phyloP scores from a whole-genome alignment of 2,888 invertebrate genomes.

The Harmothoe impar region DNA sequence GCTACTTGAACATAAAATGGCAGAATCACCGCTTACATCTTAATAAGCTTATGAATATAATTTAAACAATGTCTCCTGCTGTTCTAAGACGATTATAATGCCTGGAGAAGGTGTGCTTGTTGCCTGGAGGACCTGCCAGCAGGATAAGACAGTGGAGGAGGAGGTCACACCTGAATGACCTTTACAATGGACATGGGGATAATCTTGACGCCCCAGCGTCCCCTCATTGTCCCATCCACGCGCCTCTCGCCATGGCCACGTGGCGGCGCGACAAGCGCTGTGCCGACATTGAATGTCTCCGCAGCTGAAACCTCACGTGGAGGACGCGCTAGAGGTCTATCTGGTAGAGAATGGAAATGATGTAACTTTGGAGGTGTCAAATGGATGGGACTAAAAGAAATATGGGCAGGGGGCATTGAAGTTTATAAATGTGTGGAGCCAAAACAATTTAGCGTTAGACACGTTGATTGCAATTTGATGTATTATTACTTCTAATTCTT shows the following conservation, averaged over 20 bases:
- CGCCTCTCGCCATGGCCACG: neutral
- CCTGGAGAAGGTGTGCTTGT: neutral
- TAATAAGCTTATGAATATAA: neutral
- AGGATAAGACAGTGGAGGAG: neutral
- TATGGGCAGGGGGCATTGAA: too few species aligned
- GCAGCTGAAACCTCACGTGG: too few species aligned
- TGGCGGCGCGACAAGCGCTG: slow-evolving; percentile 1
- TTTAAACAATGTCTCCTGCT: neutral
- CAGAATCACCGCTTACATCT: neutral
- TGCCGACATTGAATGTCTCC: neutral
- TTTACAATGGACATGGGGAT: neutral
- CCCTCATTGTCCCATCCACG: neutral
- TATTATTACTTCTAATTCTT: too few species aligned
- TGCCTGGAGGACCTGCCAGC: neutral
- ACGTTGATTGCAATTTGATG: too few species aligned
- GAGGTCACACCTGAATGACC: neutral
- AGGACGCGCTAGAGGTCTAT: too few species aligned
- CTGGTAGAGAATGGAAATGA: too few species aligned
- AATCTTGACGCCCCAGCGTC: neutral
- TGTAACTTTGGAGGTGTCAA: too few species aligned
- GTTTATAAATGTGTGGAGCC: too few species aligned
- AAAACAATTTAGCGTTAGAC: too few species aligned
- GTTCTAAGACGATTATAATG: neutral
- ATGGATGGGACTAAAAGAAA: too few species aligned
- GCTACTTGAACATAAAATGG: neutral